Evolutionary conservation across 2,797 vertebrate genomes (phyloP), one percentile per base, ranked within the genome.

Genomic region (Crenuchus spilurus): DNA sequence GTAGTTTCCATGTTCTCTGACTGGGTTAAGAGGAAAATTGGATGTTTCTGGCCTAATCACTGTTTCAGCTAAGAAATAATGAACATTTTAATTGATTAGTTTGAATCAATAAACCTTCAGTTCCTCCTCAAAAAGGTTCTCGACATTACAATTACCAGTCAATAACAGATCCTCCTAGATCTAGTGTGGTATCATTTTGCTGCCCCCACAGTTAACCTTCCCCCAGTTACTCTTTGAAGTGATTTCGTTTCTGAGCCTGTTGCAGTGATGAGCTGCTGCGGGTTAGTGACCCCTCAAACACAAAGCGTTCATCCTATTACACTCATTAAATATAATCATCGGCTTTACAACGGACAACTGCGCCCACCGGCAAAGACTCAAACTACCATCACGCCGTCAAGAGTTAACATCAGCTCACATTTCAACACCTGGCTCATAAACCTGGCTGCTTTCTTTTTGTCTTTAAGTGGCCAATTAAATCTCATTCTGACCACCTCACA

Each of bases 281-380:
- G 22, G 63, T 74, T 74, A 74, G 14, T 57, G 62, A 74, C 62
- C 71, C 28, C 61, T 48, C 62, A 74, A 57, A 57, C 61, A 41
- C 51, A 37, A 65, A 73, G 71, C 11, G 20, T 51, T 67, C 72
- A 4, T 49, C 52, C 44, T 39, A 60, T 74, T 75, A 68, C 2
- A 1, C 55, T 75, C 64, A 44, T 75, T 68, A 75, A 68, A 75
- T 52, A 68, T 61, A 68, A 69, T 68, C 73, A 61, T 64, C 64
- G 31, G 31, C 69, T 68, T 75, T 60, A 75, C 54, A 44, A 58
- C 52, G 14, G 42, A 66, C 72, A 67, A 74, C 52, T 39, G 62
- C 42, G 18, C 35, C 60, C 61, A 8, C 26, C 37, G 61, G 49
- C 71, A 74, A 65, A 66, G 41, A 66, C 33, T 48, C 39, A 8